Base-by-base conservation (phyloP, 2,113 vertebrate species). In the Urocolius indicus region DNA sequence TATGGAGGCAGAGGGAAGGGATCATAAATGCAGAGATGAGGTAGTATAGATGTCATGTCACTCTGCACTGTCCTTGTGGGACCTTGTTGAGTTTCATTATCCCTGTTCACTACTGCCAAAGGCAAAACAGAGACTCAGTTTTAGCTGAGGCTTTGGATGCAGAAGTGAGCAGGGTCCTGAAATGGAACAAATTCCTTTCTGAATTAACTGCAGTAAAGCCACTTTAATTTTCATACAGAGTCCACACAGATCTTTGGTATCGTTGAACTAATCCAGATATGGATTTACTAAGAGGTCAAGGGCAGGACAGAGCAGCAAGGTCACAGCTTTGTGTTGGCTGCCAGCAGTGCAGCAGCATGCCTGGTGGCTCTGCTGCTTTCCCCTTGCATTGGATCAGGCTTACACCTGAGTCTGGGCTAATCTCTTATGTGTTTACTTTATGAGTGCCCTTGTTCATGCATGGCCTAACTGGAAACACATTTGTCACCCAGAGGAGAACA, bases 261-360 rank as follows among this genome's bases (percentile, higher is more conserved):
- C 83, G 59, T 72, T 52, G 89, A 77, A 89, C 90, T 94, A 84
- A 97, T 95, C 95, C 96, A 71, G 86, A 22, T 46, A 46, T 6
- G 65, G 96, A 95, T 96, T 97, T 89, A 36, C 65, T 0, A 24
- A 10, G 8, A n/a, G 94, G 91, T 78, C 80, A 95, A 96, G 96
- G 95, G 91, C 95, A 89, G 95, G 86, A 16, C 72, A 51, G 88
- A 71, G 49, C 63, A 58, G 85, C 63, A 92, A 88, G 86, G 95
- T 52, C 13, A 34, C 75, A 94, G 94, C 58, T 46, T 20, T 3
- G 46, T 6, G 61, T 16, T 6, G 4, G 80, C 3, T 22, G 87
- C 32, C 84, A 73, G 90, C 73, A 5, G n/a, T 4, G 73, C 76
- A 38, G 80, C 72, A 49, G 36, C 12, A 5, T 8, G 41, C 16